These are phyloP conservation scores for Oreochromis niloticus DNA, from an alignment of 2,113 vertebrate species.

Conservation along the genomic window DNA sequence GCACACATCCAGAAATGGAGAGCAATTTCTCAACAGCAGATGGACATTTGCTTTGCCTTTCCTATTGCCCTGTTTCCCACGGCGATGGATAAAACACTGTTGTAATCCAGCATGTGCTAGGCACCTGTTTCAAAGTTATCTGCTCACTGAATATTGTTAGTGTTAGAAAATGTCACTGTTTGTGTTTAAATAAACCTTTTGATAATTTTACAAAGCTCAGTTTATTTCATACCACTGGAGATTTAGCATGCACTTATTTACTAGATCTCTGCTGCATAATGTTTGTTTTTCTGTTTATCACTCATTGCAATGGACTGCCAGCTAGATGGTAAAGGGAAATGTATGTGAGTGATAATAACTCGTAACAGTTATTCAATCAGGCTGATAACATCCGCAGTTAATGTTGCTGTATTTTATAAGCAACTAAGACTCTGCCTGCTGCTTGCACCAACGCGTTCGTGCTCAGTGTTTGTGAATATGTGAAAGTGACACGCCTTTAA, in stretches of 20 bases:
- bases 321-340: not conserved
- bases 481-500: not conserved
- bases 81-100: not conserved
- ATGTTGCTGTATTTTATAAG: not conserved
- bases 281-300: not conserved
- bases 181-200: not conserved
- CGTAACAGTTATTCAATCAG: not conserved
- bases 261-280: not conserved
- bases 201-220: not conserved
- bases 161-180: not conserved
- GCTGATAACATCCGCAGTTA: not conserved
- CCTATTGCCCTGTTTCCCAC: not conserved
- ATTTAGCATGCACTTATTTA: not conserved
- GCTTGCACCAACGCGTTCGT: not conserved
- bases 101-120: not conserved
- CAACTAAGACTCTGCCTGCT: not conserved
- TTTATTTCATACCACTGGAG: not conserved
- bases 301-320: not conserved
- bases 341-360: not conserved
- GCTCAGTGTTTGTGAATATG: not conserved
- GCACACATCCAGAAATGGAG: not conserved
- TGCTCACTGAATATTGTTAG: not conserved
- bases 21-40: not conserved
- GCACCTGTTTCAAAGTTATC: not conserved
- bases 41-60: not conserved